phyloP scores from a whole-genome alignment of 2,113 vertebrate species.

The Sminthopsis crassicaudata region DNA sequence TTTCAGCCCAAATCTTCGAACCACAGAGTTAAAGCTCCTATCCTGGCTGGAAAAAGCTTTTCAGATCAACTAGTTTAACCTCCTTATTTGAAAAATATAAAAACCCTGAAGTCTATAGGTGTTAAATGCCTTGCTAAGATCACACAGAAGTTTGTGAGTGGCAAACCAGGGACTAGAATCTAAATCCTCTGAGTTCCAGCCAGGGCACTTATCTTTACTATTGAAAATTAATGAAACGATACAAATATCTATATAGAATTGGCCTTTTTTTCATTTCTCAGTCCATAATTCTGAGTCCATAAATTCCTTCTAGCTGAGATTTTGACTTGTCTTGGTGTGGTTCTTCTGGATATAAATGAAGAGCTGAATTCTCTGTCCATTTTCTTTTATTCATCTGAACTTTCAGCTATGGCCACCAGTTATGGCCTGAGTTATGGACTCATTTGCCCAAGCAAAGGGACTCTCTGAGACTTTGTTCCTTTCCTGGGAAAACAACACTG shows the following conservation, averaged over 20 bases:
- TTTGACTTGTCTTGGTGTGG: neutral
- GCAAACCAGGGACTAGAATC: neutral
- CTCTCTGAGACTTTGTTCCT: constrained; percentile 38
- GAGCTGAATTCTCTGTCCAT: neutral
- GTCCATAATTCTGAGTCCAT: neutral
- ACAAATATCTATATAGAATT: neutral
- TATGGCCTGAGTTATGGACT: neutral
- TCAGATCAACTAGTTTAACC: neutral
- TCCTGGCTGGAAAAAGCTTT: neutral
- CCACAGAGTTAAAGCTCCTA: neutral
- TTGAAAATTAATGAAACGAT: neutral
- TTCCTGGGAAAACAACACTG: constrained; percentile 54
- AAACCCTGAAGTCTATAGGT: neutral
- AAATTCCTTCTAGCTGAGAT: neutral
- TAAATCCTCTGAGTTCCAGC: neutral
- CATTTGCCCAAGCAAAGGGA: constrained; percentile 60
- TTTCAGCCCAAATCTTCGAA: neutral
- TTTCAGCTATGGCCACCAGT: neutral
- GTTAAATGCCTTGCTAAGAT: neutral
- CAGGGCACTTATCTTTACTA: neutral
- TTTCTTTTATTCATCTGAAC: constrained; percentile 3
- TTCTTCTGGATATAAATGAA: constrained; percentile 6
- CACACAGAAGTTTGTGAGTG: neutral
- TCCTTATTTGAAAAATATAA: neutral
- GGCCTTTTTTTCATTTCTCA: neutral